A percentile compares a stretch with the other conserved stretches of the same genome.
phyloP scores from a whole-genome alignment of 2,888 invertebrate genomes.

The Nezara viridula region DNA sequence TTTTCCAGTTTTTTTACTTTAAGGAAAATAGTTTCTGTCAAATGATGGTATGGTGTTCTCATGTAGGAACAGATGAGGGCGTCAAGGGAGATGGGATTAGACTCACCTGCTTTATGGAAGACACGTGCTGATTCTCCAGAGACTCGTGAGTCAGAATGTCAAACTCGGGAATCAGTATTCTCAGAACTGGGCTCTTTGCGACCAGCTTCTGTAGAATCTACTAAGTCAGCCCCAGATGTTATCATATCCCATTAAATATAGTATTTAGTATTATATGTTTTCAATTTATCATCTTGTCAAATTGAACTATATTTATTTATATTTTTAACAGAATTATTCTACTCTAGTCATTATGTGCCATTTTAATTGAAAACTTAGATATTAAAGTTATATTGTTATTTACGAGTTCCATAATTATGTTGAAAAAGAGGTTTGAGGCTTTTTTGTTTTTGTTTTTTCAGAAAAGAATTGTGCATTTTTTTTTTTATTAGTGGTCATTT shows the following conservation, averaged over 20 bases:
- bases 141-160: conserved; percentile 84
- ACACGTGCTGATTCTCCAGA: conserved; percentile 64
- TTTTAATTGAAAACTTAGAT: background rate
- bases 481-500: background rate
- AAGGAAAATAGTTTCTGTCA: background rate
- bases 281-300: conserved; percentile 3
- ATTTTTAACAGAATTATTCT: conserved; percentile 1
- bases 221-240: conserved; percentile 91
- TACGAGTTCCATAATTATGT: background rate
- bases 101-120: conserved; percentile 65
- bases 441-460: background rate
- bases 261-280: conserved; percentile 17
- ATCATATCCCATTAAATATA: conserved; percentile 83
- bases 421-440: background rate
- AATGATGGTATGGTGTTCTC: background rate
- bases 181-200: conserved; percentile 70
- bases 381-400: background rate
- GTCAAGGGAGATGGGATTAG: conserved; percentile 74
- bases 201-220: conserved; percentile 86
- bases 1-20: background rate
- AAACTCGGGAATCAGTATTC: conserved; percentile 86
- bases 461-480: background rate
- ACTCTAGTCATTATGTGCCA: conserved; percentile 4
- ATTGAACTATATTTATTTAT: background rate
- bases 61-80: conserved; percentile 80